Evolutionary conservation across 2,113 vertebrate species (phyloP), one percentile per base, ranked within the genome.

Genomic region (Tricholaema leucomelas): DNA sequence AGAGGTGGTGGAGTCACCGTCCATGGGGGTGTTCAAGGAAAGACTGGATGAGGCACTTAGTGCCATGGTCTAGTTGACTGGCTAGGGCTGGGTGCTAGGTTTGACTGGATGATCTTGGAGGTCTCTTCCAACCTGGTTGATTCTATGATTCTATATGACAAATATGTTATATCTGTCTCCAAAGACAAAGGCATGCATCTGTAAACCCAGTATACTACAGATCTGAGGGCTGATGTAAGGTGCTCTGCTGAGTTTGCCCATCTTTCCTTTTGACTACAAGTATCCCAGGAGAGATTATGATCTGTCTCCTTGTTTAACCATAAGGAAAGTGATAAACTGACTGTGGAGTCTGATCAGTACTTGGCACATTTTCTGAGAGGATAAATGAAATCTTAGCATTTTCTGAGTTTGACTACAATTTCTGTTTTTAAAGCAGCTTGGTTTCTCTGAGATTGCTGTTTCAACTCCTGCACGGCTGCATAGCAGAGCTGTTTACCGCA

Each of bases 311-410:
- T 95, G 73, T 96, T 96, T 95, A 90, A 96, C 93, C 87, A 7
- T 92, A 95, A 95, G 95, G 93, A 97, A 95, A 94, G 38, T 87
- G 81, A 91, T 92, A 95, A 95, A 25, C 81, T 88, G 84, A 76
- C 77, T 74, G 88, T 83, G 91, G 89, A 92, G 81, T 83, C 97
- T 96, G 92, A 96, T 94, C 92, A 95, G 84, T 83, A 91, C 88
- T 96, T 96, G 85, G 87, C 81, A 89, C 91, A 50, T 91, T 91
- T 96, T 96, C 92, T 95, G 97, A 97, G 97, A 95, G 86, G 88
- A 91, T 95, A 96, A 97, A 95, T 91, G 96, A 96, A 95, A 95
- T 94, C 92, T 81, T 92, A 76, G 77, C 95, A 95, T 95, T 97
- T 95, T 97, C 91, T 85, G 90, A 96, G 78, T 95, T 95, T 96